Conservation (phyloP, 2,113 vertebrate genomes). For the Trinectes maculatus region DNA sequence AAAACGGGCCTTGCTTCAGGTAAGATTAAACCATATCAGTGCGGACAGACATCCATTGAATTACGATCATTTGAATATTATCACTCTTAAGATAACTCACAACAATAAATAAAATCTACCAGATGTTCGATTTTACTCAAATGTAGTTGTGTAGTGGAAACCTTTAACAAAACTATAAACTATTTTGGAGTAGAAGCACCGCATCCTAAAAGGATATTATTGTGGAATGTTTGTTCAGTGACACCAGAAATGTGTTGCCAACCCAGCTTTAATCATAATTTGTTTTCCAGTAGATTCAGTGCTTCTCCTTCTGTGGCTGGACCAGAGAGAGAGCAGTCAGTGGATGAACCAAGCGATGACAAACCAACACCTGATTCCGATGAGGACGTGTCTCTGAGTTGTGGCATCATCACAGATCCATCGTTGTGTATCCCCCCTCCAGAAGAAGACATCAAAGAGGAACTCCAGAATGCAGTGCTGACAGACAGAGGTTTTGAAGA, state of each 20-base stretch:
- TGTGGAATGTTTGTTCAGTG: too few species aligned
- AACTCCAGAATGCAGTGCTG: constrained; percentile 14
- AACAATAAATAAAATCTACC: not conserved
- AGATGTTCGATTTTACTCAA: not conserved
- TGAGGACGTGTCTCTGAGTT: constrained; percentile 73
- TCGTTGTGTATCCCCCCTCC: constrained; percentile 63
- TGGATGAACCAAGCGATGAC: constrained; percentile 51
- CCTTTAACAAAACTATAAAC: too few species aligned
- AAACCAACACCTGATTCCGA: constrained; percentile 2
- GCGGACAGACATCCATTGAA: too few species aligned
- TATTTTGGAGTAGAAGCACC: too few species aligned
- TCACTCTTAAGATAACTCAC: not conserved
- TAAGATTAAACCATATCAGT: constrained; percentile 37
- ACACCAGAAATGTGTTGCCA: too few species aligned
- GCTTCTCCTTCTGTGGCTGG: constrained; percentile 25
- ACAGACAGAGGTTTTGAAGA: constrained; percentile 21
- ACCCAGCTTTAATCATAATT: not conserved
- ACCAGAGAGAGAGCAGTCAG: constrained; percentile 43
- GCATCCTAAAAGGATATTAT: too few species aligned
- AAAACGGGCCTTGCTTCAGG: constrained; percentile 61
- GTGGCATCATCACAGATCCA: constrained; percentile 77
- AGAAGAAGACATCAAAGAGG: constrained; percentile 44
- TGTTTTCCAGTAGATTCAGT: constrained; percentile 39
- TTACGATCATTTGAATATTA: too few species aligned
- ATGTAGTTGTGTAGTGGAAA: too few species aligned